Percentiles rank a stretch among this genome's conserved stretches.
These are phyloP conservation scores for Eremophila alpestris DNA, from an alignment of 2,797 vertebrate genomes.

Conservation along the genomic window DNA sequence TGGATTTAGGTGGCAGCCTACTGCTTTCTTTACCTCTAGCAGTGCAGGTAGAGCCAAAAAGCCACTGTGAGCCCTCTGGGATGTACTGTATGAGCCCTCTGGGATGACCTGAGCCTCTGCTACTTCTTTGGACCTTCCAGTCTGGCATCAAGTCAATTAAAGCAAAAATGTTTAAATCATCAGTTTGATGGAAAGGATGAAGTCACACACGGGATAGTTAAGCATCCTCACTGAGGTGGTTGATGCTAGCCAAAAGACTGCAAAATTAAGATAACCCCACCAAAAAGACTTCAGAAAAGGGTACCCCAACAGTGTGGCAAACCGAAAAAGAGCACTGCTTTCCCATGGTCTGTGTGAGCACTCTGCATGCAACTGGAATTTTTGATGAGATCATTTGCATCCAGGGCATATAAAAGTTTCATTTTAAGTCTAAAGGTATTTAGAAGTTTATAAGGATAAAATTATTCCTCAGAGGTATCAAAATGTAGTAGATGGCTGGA, in stretches of 20 bases:
- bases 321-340: not conserved
- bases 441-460: not conserved
- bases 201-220: not conserved
- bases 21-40: not conserved
- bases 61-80: not conserved
- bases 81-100: not conserved
- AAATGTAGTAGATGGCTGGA: not conserved
- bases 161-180: not conserved
- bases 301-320: not conserved
- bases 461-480: not conserved
- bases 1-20: not conserved
- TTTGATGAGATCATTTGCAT: not conserved
- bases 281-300: not conserved
- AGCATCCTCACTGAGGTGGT: not conserved
- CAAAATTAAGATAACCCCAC: not conserved
- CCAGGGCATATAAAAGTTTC: not conserved
- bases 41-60: not conserved
- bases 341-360: not conserved
- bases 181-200: not conserved
- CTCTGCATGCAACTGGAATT: not conserved
- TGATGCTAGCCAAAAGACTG: not conserved
- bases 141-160: not conserved
- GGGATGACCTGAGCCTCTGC: not conserved
- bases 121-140: not conserved
- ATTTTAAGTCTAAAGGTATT: slow-evolving; percentile 1